These are phyloP conservation scores for Stylophora pistillata DNA, from an alignment of 64 coral and sea anemone genomes.

Conservation along the genomic window DNA sequence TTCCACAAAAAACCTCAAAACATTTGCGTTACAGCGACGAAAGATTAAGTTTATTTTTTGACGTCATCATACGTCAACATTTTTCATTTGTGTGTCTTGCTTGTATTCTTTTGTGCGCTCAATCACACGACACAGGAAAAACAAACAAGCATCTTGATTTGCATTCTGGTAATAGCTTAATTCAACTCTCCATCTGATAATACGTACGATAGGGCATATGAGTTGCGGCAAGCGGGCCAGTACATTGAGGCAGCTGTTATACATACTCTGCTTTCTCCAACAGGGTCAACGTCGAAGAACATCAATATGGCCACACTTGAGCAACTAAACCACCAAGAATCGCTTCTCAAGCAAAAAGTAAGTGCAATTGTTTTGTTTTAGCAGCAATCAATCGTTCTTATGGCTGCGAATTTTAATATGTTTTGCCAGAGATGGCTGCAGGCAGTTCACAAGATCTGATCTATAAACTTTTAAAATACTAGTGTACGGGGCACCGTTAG, in stretches of 20 bases:
- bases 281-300: conserved; percentile 2
- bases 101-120: conserved; percentile 36
- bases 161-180: conserved; percentile 44
- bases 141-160: conserved; percentile 54
- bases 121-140: conserved; percentile 27
- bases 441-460: neutral
- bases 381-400: neutral
- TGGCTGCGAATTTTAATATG: neutral
- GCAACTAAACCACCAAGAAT: conserved; percentile 16
- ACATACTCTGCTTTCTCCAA: conserved; percentile 3
- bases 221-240: neutral
- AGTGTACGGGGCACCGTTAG: neutral
- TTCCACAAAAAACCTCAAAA: neutral
- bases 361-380: conserved; percentile 21
- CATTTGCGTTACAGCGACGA: neutral
- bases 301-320: conserved; percentile 30
- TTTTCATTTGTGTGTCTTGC: neutral
- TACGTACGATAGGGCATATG: neutral
- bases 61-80: conserved; percentile 36
- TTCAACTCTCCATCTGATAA: conserved; percentile 43
- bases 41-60: conserved; percentile 29
- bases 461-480: neutral
- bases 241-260: neutral
- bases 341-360: conserved; percentile 31
- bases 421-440: neutral